phyloP scores from a whole-genome alignment of 2,113 vertebrate species.

The Lichenostomus cassidix region DNA sequence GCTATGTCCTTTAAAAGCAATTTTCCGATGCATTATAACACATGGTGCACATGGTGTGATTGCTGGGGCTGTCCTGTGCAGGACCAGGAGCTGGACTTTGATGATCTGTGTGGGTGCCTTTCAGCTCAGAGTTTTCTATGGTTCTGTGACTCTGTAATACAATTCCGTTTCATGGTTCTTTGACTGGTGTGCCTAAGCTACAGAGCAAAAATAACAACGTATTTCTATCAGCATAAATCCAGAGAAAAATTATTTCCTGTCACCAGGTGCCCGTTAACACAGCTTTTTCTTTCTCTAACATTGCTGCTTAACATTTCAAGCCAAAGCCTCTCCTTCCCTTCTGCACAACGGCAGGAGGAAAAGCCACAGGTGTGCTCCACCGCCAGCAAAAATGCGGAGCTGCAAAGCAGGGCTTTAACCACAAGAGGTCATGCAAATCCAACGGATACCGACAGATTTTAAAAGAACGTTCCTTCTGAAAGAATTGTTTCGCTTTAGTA shows the following conservation, averaged over 20 bases:
- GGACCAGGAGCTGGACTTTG: not conserved
- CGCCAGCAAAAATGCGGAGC: fast-evolving
- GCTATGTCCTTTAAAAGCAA: not conserved
- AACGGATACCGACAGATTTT: not conserved
- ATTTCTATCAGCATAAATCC: not conserved
- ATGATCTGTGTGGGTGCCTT: not conserved
- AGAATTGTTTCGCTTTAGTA: fast-evolving
- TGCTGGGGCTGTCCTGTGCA: not conserved
- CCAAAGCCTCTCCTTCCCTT: not conserved
- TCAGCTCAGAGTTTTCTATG: not conserved
- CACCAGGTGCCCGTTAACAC: not conserved
- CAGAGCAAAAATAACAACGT: not conserved
- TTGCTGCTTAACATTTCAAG: not conserved
- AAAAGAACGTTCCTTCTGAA: fast-evolving
- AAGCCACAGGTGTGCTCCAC: fast-evolving
- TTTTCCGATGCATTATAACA: not conserved
- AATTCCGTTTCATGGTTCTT: not conserved
- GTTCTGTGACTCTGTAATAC: not conserved
- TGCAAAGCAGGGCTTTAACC: not conserved
- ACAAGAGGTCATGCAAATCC: conserved; percentile 29
- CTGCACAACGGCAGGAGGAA: not conserved
- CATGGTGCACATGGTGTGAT: not conserved
- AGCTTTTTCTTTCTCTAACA: not conserved
- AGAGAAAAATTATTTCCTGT: not conserved
- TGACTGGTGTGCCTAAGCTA: not conserved